A percentile compares a stretch with the other conserved stretches of the same genome.
Evolutionary conservation across 2,797 vertebrate species (phyloP).

Genomic region (Syngnathus rostellatus): DNA sequence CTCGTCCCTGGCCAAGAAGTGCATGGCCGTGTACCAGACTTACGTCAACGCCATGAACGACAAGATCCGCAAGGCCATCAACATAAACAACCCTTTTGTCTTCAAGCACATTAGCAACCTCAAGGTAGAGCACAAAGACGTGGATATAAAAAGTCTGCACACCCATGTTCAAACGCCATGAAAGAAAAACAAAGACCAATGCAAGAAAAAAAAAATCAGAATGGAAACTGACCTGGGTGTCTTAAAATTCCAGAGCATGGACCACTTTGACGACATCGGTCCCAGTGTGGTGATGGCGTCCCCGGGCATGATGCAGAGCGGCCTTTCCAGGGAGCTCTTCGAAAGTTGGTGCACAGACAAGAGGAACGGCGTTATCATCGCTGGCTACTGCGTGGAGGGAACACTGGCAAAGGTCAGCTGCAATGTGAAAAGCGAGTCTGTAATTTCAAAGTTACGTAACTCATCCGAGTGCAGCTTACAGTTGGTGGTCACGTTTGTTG

Average conservation of each 20-base stretch:
- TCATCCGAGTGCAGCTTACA: background rate
- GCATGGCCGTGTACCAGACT: conserved; percentile 97
- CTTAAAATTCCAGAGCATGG: conserved; percentile 80
- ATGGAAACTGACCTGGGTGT: too few species aligned
- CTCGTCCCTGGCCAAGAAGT: conserved; percentile 95
- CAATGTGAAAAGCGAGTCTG: too few species aligned
- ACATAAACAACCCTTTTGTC: conserved; percentile 97
- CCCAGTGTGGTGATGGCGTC: conserved; percentile 97
- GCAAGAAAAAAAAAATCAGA: too few species aligned
- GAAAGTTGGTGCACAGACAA: conserved; percentile 99
- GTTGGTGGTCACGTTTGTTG: background rate
- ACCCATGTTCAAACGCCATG: background rate
- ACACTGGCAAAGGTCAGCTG: conserved; percentile 86
- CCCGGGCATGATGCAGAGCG: conserved; percentile 98
- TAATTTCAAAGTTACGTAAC: too few species aligned
- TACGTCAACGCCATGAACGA: conserved; percentile 98
- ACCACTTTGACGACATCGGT: conserved; percentile 96
- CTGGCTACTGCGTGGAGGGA: conserved; percentile 92
- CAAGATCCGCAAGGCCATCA: conserved; percentile 98
- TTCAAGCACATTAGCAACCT: conserved; percentile 99
- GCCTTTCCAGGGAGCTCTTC: conserved; percentile 89
- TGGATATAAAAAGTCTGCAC: background rate
- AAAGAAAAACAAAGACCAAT: too few species aligned
- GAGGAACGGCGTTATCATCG: conserved; percentile 94
- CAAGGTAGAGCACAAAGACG: conserved; percentile 69